Conservation (phyloP, 2,113 vertebrate species). For the Microcebus griseorufus region DNA sequence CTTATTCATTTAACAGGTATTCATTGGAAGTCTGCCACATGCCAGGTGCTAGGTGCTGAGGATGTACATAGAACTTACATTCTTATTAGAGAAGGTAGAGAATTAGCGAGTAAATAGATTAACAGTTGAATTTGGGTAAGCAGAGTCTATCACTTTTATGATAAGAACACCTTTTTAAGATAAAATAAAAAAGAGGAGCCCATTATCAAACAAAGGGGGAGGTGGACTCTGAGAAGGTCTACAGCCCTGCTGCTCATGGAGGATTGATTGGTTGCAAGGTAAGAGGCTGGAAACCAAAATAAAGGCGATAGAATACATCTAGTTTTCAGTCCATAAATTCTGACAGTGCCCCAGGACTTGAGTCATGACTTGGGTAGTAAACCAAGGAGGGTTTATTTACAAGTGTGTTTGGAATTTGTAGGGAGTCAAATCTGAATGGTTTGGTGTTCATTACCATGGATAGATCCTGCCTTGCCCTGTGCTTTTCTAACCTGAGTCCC, state of each 20-base stretch:
- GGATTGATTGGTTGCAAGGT: background rate
- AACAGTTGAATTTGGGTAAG: background rate
- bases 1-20: background rate
- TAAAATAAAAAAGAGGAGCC: background rate
- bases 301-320: background rate
- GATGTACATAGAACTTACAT: background rate
- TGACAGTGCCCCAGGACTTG: background rate
- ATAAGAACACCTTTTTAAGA: background rate
- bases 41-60: background rate
- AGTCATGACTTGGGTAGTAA: background rate
- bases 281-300: constrained; percentile 1
- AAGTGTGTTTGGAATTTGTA: background rate
- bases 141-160: background rate
- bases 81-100: background rate
- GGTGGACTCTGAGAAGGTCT: background rate
- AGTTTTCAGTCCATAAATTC: constrained; percentile 20
- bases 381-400: background rate
- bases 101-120: background rate
- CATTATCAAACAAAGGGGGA: background rate
- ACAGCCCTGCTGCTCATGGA: background rate
- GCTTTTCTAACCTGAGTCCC: background rate
- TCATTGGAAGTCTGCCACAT: background rate
- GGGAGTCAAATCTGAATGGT: background rate
- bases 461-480: background rate
- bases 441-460: background rate